Conservation (phyloP, 2,888 invertebrate species). For the Diplolepis rosae region DNA sequence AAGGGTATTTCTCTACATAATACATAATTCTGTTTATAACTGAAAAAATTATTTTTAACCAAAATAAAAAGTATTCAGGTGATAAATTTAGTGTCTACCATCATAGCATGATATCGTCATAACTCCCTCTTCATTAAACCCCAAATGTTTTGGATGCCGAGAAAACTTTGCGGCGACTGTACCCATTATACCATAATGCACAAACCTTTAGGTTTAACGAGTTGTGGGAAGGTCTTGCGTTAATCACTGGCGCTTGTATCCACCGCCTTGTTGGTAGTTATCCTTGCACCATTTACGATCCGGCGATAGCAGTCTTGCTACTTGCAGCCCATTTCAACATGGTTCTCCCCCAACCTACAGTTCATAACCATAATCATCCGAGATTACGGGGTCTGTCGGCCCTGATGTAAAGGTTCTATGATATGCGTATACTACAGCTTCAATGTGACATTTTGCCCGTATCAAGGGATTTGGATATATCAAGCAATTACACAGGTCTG, state of each 20-base stretch:
- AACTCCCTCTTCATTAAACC: constrained; percentile 7
- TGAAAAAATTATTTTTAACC: too few species aligned
- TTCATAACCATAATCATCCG: constrained; percentile 48
- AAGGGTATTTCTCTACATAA: too few species aligned
- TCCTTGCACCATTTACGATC: background rate
- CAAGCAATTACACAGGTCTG: too few species aligned
- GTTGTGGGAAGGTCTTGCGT: constrained; percentile 2
- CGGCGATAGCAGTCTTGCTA: background rate
- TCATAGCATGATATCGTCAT: background rate
- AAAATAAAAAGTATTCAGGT: too few species aligned
- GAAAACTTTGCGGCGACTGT: constrained; percentile 14
- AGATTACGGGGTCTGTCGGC: constrained; percentile 32
- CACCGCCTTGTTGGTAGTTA: constrained; percentile 1
- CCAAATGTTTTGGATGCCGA: background rate
- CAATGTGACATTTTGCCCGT: background rate
- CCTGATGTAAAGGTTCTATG: constrained; percentile 2
- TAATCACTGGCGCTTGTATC: constrained; percentile 32
- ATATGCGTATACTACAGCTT: background rate
- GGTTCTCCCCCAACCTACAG: constrained; percentile 33
- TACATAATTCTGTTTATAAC: too few species aligned
- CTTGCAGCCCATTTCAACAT: constrained; percentile 1
- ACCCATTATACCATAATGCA: constrained; percentile 15
- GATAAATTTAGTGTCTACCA: background rate
- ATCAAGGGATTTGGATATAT: background rate
- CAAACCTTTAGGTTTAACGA: constrained; percentile 33